Evolutionary conservation across 2,888 invertebrate species (phyloP), one percentile per base, ranked within the genome.

Genomic region (Seira musarum): DNA sequence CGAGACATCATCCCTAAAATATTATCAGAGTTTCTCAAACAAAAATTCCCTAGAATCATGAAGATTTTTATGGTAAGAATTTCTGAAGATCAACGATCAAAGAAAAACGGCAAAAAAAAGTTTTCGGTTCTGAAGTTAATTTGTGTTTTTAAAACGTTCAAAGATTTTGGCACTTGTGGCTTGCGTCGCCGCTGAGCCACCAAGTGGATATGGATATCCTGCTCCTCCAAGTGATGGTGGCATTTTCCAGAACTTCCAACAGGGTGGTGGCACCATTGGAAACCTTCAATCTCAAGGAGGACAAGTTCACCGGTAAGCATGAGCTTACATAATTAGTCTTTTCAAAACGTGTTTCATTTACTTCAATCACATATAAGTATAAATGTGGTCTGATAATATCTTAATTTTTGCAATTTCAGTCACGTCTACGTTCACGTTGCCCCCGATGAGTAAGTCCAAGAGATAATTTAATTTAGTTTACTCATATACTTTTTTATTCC

Each of bases 361-460:
- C 30, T 30, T 30, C 30, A 30, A 30, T 30, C n/a, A n/a, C n/a
- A 30, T 5, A 30, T 30, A 30, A 30, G n/a, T n/a, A n/a, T n/a
- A n/a, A n/a, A n/a, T n/a, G n/a, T n/a, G n/a, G n/a, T n/a, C n/a
- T n/a, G n/a, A n/a, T n/a, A n/a, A n/a, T n/a, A n/a, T n/a, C n/a
- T 30, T 30, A 30, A 2, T 30, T 30, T 30, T 30, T 30, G 30
- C 3, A 5, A 30, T 30, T 30, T 30, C 30, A 30, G 80, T 61
- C 75, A 80, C 21, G 75, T 80, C 15, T 79, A 79, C 67, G 80
- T 82, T 15, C 82, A 82, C 30, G 73, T 74, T 8, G 82, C 80
- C 22, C 82, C 82, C 1, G 80, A 82, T 66, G 81, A 83, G 46
- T 72, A 79, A 49, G 30, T 35, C 15, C 30, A 24, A 10, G 25